Evolutionary conservation across 2,888 invertebrate genomes (phyloP), one percentile per base, ranked within the genome.

Genomic region (Tiliacea aurago): DNA sequence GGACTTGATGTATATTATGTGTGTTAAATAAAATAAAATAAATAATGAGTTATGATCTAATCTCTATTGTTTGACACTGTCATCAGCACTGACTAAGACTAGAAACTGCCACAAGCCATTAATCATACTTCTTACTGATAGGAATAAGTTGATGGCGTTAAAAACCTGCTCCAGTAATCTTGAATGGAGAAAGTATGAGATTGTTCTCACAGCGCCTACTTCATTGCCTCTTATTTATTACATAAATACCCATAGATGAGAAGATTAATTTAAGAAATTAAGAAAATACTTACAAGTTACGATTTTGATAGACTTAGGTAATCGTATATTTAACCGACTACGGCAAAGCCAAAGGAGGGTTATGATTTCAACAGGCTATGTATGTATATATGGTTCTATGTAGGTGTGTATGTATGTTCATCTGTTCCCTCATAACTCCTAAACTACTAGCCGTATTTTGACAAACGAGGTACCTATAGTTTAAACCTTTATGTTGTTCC

Each of bases 141-240:
- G 78, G 82, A 86, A 85, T 76, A 83, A 82, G 73, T 86, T 66
- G 71, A 79, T 80, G 77, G 73, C 61, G 76, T 84, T 87, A 84
- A 86, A 84, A 86, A 86, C 79, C 84, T 83, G 85, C 72, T 82
- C 84, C 45, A 81, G 73, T 80, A 79, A 82, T 75, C 64, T 75
- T 78, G 78, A 76, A 78, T 81, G 77, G 90, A 88, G 89, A 89
- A 89, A 89, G 89, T 87, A 84, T 85, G 84, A 78, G 84, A 88
- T 76, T 80, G 78, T 84, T 84, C 84, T 80, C 80, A 86, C 83
- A 74, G 80, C 76, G 62, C 69, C 76, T 78, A 78, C 72, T 78
- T 81, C 76, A 83, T 84, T 84, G 71, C 59, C 68, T 82, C 78
- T 85, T 84, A 80, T 81, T 86, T 76, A 84, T 87, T 86, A 79